Evolutionary conservation across 2,113 vertebrate species (phyloP).

Genomic region (Indri indri): DNA sequence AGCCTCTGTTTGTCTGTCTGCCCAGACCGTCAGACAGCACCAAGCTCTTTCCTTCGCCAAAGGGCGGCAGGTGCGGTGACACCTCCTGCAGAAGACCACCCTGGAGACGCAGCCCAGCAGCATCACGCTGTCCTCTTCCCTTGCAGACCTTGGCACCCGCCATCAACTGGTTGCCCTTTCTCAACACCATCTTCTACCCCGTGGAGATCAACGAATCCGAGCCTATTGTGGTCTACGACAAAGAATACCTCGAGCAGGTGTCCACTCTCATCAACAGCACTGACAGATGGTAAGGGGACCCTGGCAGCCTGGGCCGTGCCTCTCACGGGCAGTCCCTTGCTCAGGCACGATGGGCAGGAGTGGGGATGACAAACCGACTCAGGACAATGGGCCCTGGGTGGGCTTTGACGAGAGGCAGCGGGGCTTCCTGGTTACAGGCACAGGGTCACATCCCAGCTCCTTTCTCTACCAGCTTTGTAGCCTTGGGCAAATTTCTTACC

Average conservation of each 20-base stretch:
- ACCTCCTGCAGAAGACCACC: fast-evolving
- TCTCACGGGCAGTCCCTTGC: background rate
- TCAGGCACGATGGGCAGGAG: background rate
- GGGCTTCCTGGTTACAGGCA: background rate
- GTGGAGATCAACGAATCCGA: slow-evolving; percentile 93
- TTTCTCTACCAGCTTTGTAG: background rate
- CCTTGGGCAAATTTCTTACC: background rate
- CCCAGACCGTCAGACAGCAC: fast-evolving
- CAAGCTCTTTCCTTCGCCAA: background rate
- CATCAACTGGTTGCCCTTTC: slow-evolving; percentile 95
- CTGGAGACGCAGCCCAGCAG: background rate
- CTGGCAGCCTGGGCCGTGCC: fast-evolving
- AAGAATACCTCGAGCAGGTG: slow-evolving; percentile 93
- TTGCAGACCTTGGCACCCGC: slow-evolving; percentile 90
- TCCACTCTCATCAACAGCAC: slow-evolving; percentile 92
- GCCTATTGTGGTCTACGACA: slow-evolving; percentile 95
- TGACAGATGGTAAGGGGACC: slow-evolving; percentile 88
- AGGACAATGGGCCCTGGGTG: too few relatives aligned
- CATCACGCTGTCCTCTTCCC: background rate
- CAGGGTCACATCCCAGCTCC: background rate
- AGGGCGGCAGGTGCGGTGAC: fast-evolving
- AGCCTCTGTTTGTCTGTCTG: background rate
- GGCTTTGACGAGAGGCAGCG: background rate
- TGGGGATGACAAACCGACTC: fast-evolving
- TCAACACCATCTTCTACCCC: slow-evolving; percentile 91